phyloP scores from a whole-genome alignment of 2,888 invertebrate genomes.

The Bimastos eiseni region DNA sequence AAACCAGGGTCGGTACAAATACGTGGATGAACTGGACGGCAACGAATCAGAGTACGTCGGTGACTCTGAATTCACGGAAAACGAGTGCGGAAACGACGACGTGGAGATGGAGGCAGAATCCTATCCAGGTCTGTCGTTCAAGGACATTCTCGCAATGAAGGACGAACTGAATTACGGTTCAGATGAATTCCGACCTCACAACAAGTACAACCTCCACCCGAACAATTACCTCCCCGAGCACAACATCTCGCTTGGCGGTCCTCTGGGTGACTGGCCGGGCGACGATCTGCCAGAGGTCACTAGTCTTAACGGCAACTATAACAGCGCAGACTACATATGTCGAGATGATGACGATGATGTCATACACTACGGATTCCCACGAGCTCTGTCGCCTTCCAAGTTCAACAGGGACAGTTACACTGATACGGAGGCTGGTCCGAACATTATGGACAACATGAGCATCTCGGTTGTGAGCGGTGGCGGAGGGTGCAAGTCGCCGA shows the following conservation, averaged over 20 bases:
- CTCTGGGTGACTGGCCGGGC: conserved; percentile 26
- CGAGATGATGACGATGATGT: conserved; percentile 51
- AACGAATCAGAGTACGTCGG: conserved; percentile 67
- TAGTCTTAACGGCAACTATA: conserved; percentile 43
- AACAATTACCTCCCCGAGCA: conserved; percentile 79
- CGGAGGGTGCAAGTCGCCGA: conserved; percentile 66
- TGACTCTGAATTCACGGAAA: conserved; percentile 71
- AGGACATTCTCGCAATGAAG: conserved; percentile 58
- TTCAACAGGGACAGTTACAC: conserved; percentile 25
- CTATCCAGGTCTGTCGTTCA: conserved; percentile 64
- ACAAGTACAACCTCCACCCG: conserved; percentile 65
- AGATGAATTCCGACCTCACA: conserved; percentile 65
- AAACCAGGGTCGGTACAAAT: conserved; percentile 52
- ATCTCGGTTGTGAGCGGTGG: conserved; percentile 64
- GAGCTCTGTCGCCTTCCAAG: neutral
- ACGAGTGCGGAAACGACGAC: conserved; percentile 26
- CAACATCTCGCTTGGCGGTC: conserved; percentile 34
- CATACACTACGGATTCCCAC: conserved; percentile 56
- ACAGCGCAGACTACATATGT: conserved; percentile 40
- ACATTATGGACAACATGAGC: conserved; percentile 72
- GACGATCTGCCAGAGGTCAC: conserved; percentile 42
- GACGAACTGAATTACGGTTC: conserved; percentile 51
- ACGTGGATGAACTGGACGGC: conserved; percentile 45
- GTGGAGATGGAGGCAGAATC: conserved; percentile 46
- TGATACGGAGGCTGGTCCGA: conserved; percentile 55